Percentiles rank a stretch among this genome's conserved stretches.
Conservation (phyloP, 2,888 invertebrate species). For the Apodemia duryi region DNA sequence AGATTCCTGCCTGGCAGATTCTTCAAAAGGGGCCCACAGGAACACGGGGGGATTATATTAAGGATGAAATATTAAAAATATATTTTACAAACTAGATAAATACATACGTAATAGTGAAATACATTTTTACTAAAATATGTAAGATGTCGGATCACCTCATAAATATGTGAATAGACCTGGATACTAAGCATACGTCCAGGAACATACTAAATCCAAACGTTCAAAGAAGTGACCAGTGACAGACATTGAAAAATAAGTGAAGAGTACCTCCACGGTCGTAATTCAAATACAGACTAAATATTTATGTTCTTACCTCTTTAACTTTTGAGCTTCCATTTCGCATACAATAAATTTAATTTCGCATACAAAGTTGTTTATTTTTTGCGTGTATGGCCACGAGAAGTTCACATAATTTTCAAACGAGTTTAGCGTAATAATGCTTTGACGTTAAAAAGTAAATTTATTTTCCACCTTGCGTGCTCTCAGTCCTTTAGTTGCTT, state of each 20-base stretch:
- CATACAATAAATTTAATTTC: conserved; percentile 39
- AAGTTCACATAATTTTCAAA: conserved; percentile 25
- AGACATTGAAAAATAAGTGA: conserved; percentile 62
- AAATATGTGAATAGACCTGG: conserved; percentile 39
- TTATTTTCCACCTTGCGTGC: conserved; percentile 26
- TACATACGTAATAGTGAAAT: neutral
- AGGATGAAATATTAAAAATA: too few relatives aligned
- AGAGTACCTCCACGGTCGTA: conserved; percentile 44
- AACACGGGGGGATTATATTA: too few relatives aligned
- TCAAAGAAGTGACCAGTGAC: conserved; percentile 44
- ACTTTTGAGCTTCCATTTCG: conserved; percentile 44
- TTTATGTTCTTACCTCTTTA: conserved; percentile 48
- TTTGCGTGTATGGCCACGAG: conserved; percentile 27
- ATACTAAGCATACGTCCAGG: conserved; percentile 36
- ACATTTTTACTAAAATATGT: conserved; percentile 8
- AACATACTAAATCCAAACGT: conserved; percentile 40
- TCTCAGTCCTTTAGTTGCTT: conserved; percentile 28
- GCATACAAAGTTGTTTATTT: conserved; percentile 32
- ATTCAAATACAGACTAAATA: conserved; percentile 57
- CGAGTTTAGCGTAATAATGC: conserved; percentile 25
- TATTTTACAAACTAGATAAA: too few relatives aligned
- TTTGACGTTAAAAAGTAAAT: conserved; percentile 27
- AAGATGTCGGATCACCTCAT: conserved; percentile 29
- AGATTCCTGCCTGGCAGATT: too few relatives aligned
- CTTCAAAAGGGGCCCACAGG: too few relatives aligned